Base-by-base conservation (phyloP, 2,113 vertebrate species). In the Ictidomys tridecemlineatus region DNA sequence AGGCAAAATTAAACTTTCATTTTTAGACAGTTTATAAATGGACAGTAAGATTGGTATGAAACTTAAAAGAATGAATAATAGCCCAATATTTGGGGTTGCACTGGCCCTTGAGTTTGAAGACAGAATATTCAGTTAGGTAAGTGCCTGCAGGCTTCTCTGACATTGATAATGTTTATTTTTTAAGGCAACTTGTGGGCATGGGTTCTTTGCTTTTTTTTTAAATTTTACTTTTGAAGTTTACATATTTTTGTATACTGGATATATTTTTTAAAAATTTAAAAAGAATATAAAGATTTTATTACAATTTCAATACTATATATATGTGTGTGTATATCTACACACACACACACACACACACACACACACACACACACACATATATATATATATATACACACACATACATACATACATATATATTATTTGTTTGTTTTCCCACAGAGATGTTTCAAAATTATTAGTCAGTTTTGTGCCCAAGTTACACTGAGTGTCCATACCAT, bases 371-470 rank as follows among this genome's bases (percentile, higher is more conserved):
- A 20, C 42, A 30, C 74, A 0, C 32, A 1, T 32, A 1, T 58
- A 1, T 58, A 58, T 58, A 28, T 51, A 45, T 69, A 1, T 61
- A 53, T 4, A 28, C 51, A 48, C 58, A 1, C 51, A 53, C 3
- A 53, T 0, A 17, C 1, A 53, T 4, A 20, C 42, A 32, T 61
- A 0, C 42, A 0, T 32, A 1, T 58, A 1, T 58, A 58, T 58
- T 2, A 5, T 20, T 65, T 74, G 4, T 72, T 95, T 65, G 12
- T 37, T 9, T 32, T 5, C 22, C 3, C 39, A 79, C 10, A 80
- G 9, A 58, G 4, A 1, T 93, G 9, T 56, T 92, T 95, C 39
- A 84, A 78, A 58, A 80, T 26, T 86, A 13, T 22, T 79, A 37
- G 56, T 80, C 22, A 34, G 4, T 53, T 83, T 89, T 20, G 53